These are phyloP conservation scores for Pseudococcus longispinus DNA, from an alignment of 2,888 invertebrate genomes.

Conservation along the genomic window DNA sequence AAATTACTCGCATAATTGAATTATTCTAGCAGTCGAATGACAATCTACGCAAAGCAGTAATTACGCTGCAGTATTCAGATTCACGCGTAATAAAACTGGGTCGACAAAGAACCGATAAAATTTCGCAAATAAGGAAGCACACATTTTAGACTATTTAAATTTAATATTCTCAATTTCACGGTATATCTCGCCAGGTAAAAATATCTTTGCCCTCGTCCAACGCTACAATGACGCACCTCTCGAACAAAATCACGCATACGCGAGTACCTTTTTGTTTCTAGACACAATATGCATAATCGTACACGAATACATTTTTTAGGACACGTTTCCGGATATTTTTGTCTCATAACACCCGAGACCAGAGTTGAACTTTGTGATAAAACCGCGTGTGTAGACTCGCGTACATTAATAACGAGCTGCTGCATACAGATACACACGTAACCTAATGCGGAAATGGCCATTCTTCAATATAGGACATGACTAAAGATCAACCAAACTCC, in stretches of 20 bases:
- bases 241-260: not conserved
- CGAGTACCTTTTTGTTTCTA: not conserved
- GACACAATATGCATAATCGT: not conserved
- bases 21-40: not conserved
- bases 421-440: not conserved
- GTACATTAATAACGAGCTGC: not conserved
- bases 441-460: conserved; percentile 33
- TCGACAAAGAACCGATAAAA: not conserved
- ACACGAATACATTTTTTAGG: conserved; percentile 42
- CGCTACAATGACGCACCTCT: too few relatives aligned
- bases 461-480: conserved; percentile 33
- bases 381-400: not conserved
- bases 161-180: conserved; percentile 24
- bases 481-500: conserved; percentile 26
- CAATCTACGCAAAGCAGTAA: not conserved
- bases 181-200: not conserved
- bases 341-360: not conserved
- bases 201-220: too few relatives aligned
- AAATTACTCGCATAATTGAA: conserved; percentile 12
- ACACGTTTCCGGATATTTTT: conserved; percentile 41
- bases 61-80: not conserved
- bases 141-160: not conserved
- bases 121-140: not conserved
- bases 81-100: conserved; percentile 2
- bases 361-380: conserved; percentile 42